These are phyloP conservation scores for Hyperoplus lanceolatus DNA, from an alignment of 2,797 vertebrate species.

Conservation along the genomic window DNA sequence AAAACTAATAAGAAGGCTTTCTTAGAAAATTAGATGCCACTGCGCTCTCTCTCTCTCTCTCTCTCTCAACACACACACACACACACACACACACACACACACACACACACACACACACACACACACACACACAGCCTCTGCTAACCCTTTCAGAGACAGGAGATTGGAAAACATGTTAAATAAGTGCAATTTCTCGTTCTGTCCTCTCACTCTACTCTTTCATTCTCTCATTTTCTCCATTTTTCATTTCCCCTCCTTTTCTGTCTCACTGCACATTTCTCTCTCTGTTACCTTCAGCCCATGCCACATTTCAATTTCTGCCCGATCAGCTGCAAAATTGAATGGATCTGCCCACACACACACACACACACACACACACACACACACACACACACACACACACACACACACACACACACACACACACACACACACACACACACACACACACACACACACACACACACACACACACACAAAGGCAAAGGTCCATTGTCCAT, in stretches of 20 bases:
- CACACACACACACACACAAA: constrained; percentile 24
- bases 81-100: constrained; percentile 24
- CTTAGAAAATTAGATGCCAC: too few species aligned
- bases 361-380: constrained; percentile 4
- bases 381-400: constrained; percentile 15
- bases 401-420: constrained; percentile 4
- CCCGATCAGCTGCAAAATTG: constrained; percentile 71
- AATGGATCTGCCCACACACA: constrained; percentile 34
- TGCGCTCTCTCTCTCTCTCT: too few species aligned
- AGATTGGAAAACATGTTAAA: constrained; percentile 49
- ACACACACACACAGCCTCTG: background rate
- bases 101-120: constrained; percentile 11
- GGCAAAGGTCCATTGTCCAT: constrained; percentile 30
- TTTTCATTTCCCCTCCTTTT: background rate
- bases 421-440: constrained; percentile 16
- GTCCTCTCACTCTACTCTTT: constrained; percentile 14
- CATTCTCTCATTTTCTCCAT: constrained; percentile 10
- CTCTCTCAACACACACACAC: too few species aligned
- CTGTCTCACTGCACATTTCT: constrained; percentile 23
- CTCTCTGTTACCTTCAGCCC: constrained; percentile 31
- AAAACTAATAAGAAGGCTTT: too few species aligned
- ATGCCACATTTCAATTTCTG: constrained; percentile 71
- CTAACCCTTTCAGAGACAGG: constrained; percentile 32
- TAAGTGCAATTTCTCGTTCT: constrained; percentile 25
- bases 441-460: background rate